Conservation (phyloP, 35 echinoderm and acorn worm species). For the Chiridota heheva region DNA sequence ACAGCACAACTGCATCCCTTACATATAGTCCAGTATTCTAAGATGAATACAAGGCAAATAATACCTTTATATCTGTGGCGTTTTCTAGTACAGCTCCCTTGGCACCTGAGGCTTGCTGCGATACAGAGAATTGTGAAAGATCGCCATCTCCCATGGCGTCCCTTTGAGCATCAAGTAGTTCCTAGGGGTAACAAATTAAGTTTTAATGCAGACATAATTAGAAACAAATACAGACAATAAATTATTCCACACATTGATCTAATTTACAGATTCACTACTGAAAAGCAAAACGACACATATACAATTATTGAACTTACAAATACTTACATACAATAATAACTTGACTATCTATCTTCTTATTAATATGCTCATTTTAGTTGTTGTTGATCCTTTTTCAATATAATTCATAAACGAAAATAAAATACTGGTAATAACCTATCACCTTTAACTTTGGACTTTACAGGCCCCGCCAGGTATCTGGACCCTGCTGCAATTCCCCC, state of each 20-base stretch:
- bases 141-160: constrained; percentile 60
- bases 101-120: constrained; percentile 66
- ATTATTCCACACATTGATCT: neutral
- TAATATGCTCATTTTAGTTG: constrained; percentile 5
- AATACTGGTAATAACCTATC: constrained; percentile 33
- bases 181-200: constrained; percentile 37
- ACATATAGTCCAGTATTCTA: neutral
- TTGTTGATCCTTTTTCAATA: no score
- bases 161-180: constrained; percentile 61
- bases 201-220: neutral
- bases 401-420: no score
- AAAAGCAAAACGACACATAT: neutral
- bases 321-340: neutral
- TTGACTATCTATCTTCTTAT: neutral
- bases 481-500: neutral
- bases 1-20: no score
- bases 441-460: constrained; percentile 5
- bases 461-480: constrained; percentile 24
- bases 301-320: neutral
- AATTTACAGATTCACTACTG: neutral
- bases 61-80: constrained; percentile 93
- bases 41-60: neutral
- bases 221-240: neutral
- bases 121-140: constrained; percentile 79
- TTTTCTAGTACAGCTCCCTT: constrained; percentile 91